These are phyloP conservation scores for Strigamia transsilvanica DNA, from an alignment of 2,888 invertebrate species.

Conservation along the genomic window DNA sequence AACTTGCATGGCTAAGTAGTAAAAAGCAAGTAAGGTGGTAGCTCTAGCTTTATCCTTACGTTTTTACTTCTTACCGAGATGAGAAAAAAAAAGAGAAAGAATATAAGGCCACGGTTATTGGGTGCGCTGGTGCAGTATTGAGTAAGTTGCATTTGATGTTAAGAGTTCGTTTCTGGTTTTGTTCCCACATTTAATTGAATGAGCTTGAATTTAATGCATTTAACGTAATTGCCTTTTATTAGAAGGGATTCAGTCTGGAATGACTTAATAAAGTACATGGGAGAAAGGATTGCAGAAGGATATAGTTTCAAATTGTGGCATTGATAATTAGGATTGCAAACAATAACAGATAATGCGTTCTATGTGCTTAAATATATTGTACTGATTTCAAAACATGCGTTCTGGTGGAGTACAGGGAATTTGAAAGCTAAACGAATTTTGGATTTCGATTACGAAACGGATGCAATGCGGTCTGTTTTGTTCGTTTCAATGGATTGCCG, in stretches of 20 bases:
- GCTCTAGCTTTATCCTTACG: constrained; percentile 16
- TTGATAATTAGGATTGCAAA: background rate
- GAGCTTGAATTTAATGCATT: constrained; percentile 35
- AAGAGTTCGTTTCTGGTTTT: constrained; percentile 44
- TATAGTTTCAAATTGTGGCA: constrained; percentile 22
- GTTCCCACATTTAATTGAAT: constrained; percentile 45
- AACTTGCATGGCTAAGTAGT: constrained; percentile 49
- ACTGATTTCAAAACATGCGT: too few species aligned
- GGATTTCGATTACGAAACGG: background rate
- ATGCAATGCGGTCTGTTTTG: too few species aligned
- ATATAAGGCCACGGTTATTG: constrained; percentile 24
- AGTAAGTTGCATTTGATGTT: constrained; percentile 10
- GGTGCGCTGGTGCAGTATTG: constrained; percentile 19
- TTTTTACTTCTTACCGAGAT: constrained; percentile 7
- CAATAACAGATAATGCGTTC: background rate
- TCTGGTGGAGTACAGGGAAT: too few species aligned
- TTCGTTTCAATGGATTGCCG: too few species aligned
- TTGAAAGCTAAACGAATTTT: background rate
- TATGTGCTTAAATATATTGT: too few species aligned
- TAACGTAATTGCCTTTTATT: constrained; percentile 45
- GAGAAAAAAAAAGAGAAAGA: background rate
- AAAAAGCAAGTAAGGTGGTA: constrained; percentile 45
- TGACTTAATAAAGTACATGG: constrained; percentile 7
- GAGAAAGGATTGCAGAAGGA: constrained; percentile 18
- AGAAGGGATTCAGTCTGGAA: constrained; percentile 22